Conservation (phyloP, 35 echinoderm and acorn worm genomes). For the Ophioderma brevispina region DNA sequence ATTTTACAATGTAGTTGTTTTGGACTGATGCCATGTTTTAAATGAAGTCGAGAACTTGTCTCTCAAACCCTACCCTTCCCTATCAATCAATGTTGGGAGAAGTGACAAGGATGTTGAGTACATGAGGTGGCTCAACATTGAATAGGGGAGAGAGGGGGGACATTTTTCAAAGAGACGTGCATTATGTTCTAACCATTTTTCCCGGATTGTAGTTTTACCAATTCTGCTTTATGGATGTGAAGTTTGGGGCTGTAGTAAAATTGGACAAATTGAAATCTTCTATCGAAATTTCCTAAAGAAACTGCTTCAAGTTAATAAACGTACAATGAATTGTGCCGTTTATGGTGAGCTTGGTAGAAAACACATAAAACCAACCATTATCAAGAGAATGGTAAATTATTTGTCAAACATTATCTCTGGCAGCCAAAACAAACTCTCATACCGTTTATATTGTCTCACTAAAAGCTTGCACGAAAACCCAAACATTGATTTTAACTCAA, state of each 20-base stretch:
- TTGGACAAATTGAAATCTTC: slow-evolving; percentile 1
- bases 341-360: background rate
- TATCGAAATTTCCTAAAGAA: background rate
- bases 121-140: too few species aligned
- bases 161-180: too few species aligned
- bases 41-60: too few species aligned
- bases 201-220: background rate
- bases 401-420: background rate
- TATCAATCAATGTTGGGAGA: too few species aligned
- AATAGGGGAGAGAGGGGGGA: too few species aligned
- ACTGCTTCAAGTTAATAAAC: too few species aligned
- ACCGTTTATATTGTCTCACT: slow-evolving; percentile 12
- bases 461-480: background rate
- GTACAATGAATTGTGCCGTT: background rate
- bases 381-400: background rate
- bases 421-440: slow-evolving; percentile 31
- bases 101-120: too few species aligned
- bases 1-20: too few species aligned
- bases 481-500: slow-evolving; percentile 5
- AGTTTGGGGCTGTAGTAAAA: background rate
- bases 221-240: background rate
- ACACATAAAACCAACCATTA: background rate
- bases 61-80: too few species aligned
- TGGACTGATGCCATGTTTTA: too few species aligned
- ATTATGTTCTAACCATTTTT: too few species aligned